phyloP scores from a whole-genome alignment of 2,888 invertebrate species.

The Lasioglossum vierecki region DNA sequence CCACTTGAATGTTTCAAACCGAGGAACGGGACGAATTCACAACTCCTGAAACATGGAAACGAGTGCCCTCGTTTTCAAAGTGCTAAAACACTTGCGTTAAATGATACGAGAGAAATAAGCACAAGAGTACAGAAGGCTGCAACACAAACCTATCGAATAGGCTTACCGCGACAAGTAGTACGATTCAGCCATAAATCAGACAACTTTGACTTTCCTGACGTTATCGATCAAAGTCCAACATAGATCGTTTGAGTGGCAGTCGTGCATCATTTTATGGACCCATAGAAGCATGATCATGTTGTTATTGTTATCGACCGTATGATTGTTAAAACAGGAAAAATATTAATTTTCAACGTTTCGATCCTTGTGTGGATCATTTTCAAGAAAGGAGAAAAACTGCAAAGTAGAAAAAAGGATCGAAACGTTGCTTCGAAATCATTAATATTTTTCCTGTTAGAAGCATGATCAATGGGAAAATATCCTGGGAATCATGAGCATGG shows the following conservation, averaged over 20 bases:
- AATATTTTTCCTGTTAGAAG: background rate
- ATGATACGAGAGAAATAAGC: background rate
- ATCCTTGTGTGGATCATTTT: too few species aligned
- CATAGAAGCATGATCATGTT: too few species aligned
- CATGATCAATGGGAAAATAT: background rate
- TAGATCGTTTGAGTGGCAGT: background rate
- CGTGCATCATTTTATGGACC: background rate
- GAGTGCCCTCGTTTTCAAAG: background rate
- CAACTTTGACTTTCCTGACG: background rate
- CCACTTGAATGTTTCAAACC: background rate
- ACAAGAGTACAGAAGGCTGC: background rate
- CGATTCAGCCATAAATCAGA: background rate
- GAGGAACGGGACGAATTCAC: background rate
- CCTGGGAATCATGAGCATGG: background rate
- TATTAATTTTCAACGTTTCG: too few species aligned
- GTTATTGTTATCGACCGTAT: too few species aligned
- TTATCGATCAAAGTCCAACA: background rate
- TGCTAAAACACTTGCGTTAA: background rate
- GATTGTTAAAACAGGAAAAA: too few species aligned
- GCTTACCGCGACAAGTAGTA: background rate
- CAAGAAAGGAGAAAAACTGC: too few species aligned
- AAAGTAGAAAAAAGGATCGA: too few species aligned
- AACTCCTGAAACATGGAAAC: background rate
- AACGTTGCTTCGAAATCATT: too few species aligned
- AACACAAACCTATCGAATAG: too few species aligned